These are phyloP conservation scores for Melozone crissalis DNA, from an alignment of 2,113 vertebrate genomes.

Conservation along the genomic window DNA sequence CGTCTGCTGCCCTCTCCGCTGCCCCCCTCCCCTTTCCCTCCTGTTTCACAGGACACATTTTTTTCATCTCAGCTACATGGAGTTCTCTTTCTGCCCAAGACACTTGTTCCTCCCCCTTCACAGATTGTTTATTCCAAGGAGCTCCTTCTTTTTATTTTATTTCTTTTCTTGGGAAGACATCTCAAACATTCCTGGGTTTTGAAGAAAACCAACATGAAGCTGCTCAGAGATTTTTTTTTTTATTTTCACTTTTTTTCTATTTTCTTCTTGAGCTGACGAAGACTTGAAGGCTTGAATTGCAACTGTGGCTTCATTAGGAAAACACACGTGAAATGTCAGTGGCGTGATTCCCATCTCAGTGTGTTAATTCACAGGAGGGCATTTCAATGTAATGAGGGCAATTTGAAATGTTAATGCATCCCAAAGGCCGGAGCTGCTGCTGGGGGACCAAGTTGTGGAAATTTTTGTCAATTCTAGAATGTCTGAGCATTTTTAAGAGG, in stretches of 20 bases:
- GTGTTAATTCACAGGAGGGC: not conserved
- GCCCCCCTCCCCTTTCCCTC: constrained; percentile 44
- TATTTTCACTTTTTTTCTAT: not conserved
- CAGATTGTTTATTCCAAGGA: not conserved
- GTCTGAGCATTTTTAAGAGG: not conserved
- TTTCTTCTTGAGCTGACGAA: not conserved
- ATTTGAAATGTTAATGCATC: not conserved
- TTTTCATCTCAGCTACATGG: constrained; percentile 29
- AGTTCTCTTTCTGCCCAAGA: constrained; percentile 6
- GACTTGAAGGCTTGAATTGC: not conserved
- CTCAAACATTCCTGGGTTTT: not conserved
- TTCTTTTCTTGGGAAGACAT: not conserved
- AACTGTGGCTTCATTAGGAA: not conserved
- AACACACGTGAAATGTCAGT: not conserved
- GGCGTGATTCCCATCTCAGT: not conserved
- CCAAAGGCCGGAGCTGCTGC: not conserved
- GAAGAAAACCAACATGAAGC: not conserved
- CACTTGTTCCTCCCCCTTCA: constrained; percentile 13
- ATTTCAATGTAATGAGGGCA: not conserved
- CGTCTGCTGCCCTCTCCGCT: constrained; percentile 49
- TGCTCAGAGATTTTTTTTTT: not conserved
- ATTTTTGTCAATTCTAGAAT: not conserved
- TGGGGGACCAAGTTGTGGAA: not conserved
- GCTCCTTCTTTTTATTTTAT: not conserved
- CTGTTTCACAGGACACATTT: constrained; percentile 48